These are phyloP conservation scores for Poeciliopsis prolifica DNA, from an alignment of 2,113 vertebrate species.

Conservation along the genomic window DNA sequence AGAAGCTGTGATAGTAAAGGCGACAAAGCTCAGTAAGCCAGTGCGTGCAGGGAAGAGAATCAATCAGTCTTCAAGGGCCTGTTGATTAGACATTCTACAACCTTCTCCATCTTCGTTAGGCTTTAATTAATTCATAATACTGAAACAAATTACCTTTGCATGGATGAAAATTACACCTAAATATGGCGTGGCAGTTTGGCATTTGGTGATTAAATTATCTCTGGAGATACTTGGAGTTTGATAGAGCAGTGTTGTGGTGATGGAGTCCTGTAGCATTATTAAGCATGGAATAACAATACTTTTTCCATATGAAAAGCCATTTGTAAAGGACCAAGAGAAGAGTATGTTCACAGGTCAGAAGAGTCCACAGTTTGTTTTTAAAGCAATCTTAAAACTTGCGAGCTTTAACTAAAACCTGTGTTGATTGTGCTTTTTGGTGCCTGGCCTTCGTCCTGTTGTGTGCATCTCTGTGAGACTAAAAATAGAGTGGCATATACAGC, in stretches of 20 bases:
- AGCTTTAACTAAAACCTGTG: constrained; percentile 56
- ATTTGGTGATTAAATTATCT: constrained; percentile 86
- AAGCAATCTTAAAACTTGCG: constrained; percentile 39
- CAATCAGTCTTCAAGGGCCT: constrained; percentile 77
- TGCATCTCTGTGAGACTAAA: constrained; percentile 46
- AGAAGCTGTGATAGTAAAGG: constrained; percentile 37
- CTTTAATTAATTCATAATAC: constrained; percentile 87
- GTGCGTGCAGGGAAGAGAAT: constrained; percentile 65
- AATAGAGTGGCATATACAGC: constrained; percentile 42
- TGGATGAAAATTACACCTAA: constrained; percentile 84
- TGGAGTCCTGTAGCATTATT: constrained; percentile 81
- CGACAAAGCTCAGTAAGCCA: constrained; percentile 53
- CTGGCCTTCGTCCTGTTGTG: constrained; percentile 54
- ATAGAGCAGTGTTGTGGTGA: constrained; percentile 74
- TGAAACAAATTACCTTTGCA: constrained; percentile 87
- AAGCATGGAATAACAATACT: constrained; percentile 80
- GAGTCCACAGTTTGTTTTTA: background rate
- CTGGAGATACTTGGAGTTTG: constrained; percentile 78
- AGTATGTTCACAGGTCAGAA: background rate
- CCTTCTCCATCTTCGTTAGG: constrained; percentile 85
- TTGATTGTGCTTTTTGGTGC: constrained; percentile 44
- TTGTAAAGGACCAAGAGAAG: constrained; percentile 55
- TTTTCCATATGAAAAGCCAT: constrained; percentile 70
- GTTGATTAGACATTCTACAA: constrained; percentile 81
- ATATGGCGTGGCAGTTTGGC: constrained; percentile 82